A percentile compares a stretch with the other conserved stretches of the same genome.
Evolutionary conservation across 1,140 invertebrate species (phyloP).

Genomic region (Hyles vespertilio): DNA sequence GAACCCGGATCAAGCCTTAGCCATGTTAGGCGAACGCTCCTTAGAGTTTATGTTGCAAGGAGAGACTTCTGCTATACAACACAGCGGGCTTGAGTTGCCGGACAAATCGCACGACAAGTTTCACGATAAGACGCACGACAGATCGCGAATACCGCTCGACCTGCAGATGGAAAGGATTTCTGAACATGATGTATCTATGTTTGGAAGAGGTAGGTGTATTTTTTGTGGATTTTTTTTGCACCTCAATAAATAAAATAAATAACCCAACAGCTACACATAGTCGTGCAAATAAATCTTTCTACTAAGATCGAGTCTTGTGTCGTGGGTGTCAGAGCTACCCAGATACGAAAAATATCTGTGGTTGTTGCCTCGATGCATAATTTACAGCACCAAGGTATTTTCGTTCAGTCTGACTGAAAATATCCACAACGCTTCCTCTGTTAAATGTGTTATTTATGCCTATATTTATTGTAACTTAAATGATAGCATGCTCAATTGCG

Average conservation of each 20-base stretch:
- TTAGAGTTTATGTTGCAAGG: constrained; percentile 40
- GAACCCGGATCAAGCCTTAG: constrained; percentile 29
- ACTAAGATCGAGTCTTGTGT: too few species aligned
- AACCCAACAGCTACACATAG: too few species aligned
- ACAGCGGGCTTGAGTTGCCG: constrained; percentile 30
- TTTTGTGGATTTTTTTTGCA: not conserved
- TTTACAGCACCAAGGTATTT: too few species aligned
- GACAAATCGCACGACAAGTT: constrained; percentile 27
- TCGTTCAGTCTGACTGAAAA: too few species aligned
- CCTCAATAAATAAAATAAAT: not conserved
- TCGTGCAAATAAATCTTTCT: too few species aligned
- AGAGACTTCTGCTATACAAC: constrained; percentile 14
- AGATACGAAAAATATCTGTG: too few species aligned
- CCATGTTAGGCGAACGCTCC: constrained; percentile 31
- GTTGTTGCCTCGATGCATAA: too few species aligned
- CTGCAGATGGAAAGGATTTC: constrained; percentile 41
- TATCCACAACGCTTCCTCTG: too few species aligned
- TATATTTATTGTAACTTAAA: too few species aligned
- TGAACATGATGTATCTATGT: constrained; percentile 44
- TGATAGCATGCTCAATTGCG: too few species aligned
- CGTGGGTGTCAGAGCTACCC: too few species aligned
- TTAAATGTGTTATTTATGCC: too few species aligned
- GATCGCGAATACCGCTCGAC: constrained; percentile 21
- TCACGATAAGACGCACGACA: constrained; percentile 34
- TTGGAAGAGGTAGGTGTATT: constrained; percentile 38